Evolutionary conservation across 2,113 vertebrate genomes (phyloP).

Genomic region (Orycteropus afer): DNA sequence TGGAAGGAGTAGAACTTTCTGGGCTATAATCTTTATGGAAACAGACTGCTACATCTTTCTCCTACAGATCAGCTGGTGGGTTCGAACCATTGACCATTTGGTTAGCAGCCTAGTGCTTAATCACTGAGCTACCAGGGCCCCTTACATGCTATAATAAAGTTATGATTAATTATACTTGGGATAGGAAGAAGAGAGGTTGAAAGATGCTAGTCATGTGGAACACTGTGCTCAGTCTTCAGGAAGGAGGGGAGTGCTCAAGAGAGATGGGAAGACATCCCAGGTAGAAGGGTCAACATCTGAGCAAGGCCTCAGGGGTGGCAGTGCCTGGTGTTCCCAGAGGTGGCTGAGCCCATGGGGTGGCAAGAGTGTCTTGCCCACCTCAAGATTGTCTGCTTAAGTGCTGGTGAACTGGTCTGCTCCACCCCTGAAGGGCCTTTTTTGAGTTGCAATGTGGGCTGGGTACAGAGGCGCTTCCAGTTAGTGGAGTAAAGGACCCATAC

Average conservation of each 20-base stretch:
- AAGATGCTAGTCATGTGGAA: neutral
- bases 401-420: neutral
- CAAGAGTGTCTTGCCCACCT: neutral
- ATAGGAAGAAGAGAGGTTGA: neutral
- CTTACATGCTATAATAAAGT: neutral
- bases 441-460: neutral
- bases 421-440: neutral
- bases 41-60: neutral
- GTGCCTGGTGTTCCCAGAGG: neutral
- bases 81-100: neutral
- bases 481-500: neutral
- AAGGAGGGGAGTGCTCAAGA: neutral
- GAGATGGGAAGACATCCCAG: no score
- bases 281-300: neutral
- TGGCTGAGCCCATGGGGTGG: rapidly evolving
- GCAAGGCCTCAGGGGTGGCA: neutral
- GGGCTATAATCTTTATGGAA: neutral
- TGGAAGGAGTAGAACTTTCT: neutral
- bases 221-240: neutral
- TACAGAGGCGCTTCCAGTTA: neutral
- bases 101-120: neutral
- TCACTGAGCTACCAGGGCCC: neutral
- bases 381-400: rapidly evolving
- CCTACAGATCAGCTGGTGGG: neutral
- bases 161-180: neutral